Evolutionary conservation across 2,113 vertebrate genomes (phyloP), one percentile per base, ranked within the genome.

Genomic region (Tichodroma muraria): DNA sequence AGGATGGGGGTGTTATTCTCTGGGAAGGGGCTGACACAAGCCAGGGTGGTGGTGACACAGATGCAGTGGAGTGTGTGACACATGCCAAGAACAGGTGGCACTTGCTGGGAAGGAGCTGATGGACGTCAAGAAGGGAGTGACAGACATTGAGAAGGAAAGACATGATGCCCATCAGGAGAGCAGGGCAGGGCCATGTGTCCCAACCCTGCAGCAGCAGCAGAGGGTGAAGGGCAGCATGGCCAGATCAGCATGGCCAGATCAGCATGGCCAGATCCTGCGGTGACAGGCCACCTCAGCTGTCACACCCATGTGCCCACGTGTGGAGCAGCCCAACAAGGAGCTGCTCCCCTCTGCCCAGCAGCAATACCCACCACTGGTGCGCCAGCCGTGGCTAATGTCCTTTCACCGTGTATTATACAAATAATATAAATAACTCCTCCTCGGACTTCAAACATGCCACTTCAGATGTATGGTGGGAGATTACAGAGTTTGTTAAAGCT

Each of bases 381-480:
- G 93, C 16, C 15, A 42, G 88, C 97, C 95, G 95, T 94, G 95
- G 95, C 97, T 97, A 95, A 97, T 96, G 97, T 98, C 97, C 97
- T 97, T 96, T 97, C 96, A 87, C 94, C 19, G 64, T 90, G 87
- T 61, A 89, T 93, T 97, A 96, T 93, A 97, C 97, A 98, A 97
- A 98, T 97, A 97, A 96, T 95, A 96, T 98, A 98, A 98, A 98
- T 98, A 98, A 98, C 96, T 96, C 96, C 64, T 97, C 97, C 94
- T 79, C 54, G 33, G 97, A 96, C 97, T 98, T 98, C 97, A 98
- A 98, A 98, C 98, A 98, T 97, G 97, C 97, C 98, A 97, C 92
- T 96, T 97, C 97, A 98, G 97, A 98, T 98, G 98, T 98, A 98
- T 98, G 96, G 97, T 88, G 93, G 98, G 98, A 98, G 98, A 97